Evolutionary conservation across 2,888 invertebrate species (phyloP), one percentile per base, ranked within the genome.

Genomic region (Tenthredo amoena): DNA sequence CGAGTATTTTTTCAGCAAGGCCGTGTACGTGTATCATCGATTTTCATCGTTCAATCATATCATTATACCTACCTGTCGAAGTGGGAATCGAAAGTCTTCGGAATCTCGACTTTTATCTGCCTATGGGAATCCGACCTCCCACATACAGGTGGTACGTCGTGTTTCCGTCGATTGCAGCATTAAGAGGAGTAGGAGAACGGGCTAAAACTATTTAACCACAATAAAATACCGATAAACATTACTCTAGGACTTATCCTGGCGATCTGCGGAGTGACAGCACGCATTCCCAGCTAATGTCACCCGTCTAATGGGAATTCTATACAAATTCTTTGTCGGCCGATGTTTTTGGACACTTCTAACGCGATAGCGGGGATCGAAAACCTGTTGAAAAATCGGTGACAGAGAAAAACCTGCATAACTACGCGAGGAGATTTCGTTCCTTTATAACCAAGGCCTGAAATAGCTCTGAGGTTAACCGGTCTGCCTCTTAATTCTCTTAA

Each of bases 201-300:
- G 26, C 31, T 83, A 47, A 55, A 43, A 55, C 58, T 40, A 76
- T 77, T 40, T 76, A 68, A 68, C 47, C 43, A 47, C 89, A 90
- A 89, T 88, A 87, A 89, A 90, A 89, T 88, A 89, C 88, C 89
- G 88, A 87, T 89, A 89, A 90, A 90, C 87, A 89, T 88, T 82
- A 87, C 43, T 88, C 85, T 81, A 81, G 87, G 87, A 89, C 89
- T 90, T 88, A 82, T 74, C 72, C 10, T 15, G 77, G 62, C 86
- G 86, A 88, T 89, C 89, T 87, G 84, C 40, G 37, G 26, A 65
- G 79, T 76, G 85, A 85, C 85, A n/a, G 62, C 40, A 77, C 55
- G 55, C 85, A 85, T 85, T 85, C 79, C 50, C n/a, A 37, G 68
- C 85, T 85, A 85, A 85, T 85, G 85, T 85, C 47, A 21, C 50